Base-by-base conservation (phyloP, 2,888 invertebrate species). In the Harpalus rufipes region DNA sequence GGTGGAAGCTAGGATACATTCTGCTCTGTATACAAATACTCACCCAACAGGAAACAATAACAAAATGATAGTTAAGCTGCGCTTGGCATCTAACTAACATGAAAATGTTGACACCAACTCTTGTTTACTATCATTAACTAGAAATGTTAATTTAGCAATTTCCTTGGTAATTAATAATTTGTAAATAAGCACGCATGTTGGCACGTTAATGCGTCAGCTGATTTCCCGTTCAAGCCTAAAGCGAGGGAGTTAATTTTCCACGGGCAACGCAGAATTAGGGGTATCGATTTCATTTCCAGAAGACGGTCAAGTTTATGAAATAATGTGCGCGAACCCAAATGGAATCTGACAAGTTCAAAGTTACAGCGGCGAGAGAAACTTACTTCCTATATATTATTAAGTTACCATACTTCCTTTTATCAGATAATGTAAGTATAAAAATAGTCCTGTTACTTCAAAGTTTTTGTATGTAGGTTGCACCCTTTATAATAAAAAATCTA, bases 121-220 rank as follows among this genome's bases (percentile, higher is more conserved):
- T 25, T 25, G 63, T 63, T 63, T 18, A 39, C 68, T 68, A 39
- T 68, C 21, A 68, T 68, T 68, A 68, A 21, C 10, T 39, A 25
- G 32, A 68, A 68, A 68, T 68, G 68, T 68, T 68, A 68, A 68
- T 68, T 68, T 68, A 39, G 68, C 68, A 68, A 68, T 68, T 63
- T 68, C 68, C 68, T 32, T 39, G 39, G 32, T 68, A 68, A 39
- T 68, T 68, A 68, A 39, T 68, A 68, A 68, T 68, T 68, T 68
- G 68, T 32, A 68, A 68, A 68, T 68, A 68, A 68, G 68, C 68
- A 68, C 68, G 68, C 68, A 68, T 68, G 39, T 68, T 68, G 68
- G 39, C 68, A 68, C 68, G 39, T 68, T 68, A n/a, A 68, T 39
- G 68, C 39, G 68, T 68, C 68, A 68, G 68, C 68, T 68, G 68